Conservation (phyloP, 1,140 invertebrate genomes). For the Proales similis region DNA sequence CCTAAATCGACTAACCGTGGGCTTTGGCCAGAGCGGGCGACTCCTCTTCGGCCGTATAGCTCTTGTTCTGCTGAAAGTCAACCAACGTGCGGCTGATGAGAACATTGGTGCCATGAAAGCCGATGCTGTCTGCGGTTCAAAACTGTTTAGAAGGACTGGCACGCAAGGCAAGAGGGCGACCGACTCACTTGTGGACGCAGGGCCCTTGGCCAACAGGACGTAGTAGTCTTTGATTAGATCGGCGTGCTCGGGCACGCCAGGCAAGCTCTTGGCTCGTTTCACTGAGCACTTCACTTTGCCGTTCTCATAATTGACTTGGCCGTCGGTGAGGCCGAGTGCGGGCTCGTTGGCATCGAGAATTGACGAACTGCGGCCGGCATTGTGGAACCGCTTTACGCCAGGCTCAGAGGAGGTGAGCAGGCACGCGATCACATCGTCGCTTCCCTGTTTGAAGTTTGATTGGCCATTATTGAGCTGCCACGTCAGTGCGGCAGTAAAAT, state of each 20-base stretch:
- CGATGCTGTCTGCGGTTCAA: not conserved
- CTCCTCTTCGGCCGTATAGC: not conserved
- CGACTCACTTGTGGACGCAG: not conserved
- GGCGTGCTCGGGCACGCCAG: not conserved
- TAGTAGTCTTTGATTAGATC: not conserved
- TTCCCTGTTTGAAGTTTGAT: not conserved
- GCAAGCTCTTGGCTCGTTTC: not conserved
- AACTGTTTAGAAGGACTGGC: not conserved
- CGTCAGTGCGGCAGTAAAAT: not conserved
- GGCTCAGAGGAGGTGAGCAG: not conserved
- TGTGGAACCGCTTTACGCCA: constrained; percentile 10
- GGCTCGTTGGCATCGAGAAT: constrained; percentile 12
- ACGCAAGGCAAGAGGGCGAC: too few relatives aligned
- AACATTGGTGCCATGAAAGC: not conserved
- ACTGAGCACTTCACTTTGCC: not conserved
- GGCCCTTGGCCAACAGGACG: constrained; percentile 5
- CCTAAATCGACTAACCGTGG: not conserved
- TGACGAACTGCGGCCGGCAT: constrained; percentile 1
- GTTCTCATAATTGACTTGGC: not conserved
- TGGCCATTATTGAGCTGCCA: not conserved
- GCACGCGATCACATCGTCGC: constrained; percentile 24
- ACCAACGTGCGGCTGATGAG: constrained; percentile 9
- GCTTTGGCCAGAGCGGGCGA: constrained; percentile 5
- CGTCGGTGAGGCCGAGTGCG: constrained; percentile 15
- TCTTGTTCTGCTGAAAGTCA: constrained; percentile 8